A percentile compares a stretch with the other conserved stretches of the same genome.
phyloP scores from a whole-genome alignment of 1,140 invertebrate species.

The Goniozus legneri region DNA sequence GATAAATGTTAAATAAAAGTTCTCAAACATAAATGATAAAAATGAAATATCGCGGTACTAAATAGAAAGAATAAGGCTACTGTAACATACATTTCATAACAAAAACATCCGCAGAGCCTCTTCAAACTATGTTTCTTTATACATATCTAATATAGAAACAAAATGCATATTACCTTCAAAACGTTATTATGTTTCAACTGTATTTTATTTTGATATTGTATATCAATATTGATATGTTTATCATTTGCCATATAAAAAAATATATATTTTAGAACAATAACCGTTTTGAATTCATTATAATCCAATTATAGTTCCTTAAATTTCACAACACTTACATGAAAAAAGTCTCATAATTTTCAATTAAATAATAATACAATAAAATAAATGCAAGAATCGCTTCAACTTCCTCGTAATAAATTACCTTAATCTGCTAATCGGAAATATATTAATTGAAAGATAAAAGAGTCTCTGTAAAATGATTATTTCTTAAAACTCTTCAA shows the following conservation, averaged over 20 bases:
- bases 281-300: too few relatives aligned
- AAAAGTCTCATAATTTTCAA: slow-evolving; percentile 18
- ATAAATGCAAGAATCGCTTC: slow-evolving; percentile 8
- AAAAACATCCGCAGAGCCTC: slow-evolving; percentile 1
- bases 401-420: slow-evolving; percentile 1
- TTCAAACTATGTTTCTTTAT: not conserved
- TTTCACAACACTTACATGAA: too few relatives aligned
- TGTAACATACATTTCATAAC: not conserved
- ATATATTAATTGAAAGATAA: slow-evolving; percentile 35
- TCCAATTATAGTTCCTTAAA: too few relatives aligned
- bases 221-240: slow-evolving; percentile 14
- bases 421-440: slow-evolving; percentile 2
- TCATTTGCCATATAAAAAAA: slow-evolving; percentile 12
- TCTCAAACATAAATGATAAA: too few relatives aligned
- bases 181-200: slow-evolving; percentile 20
- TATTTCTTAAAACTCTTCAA: slow-evolving; percentile 91
- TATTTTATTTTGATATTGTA: slow-evolving; percentile 25
- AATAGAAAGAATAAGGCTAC: not conserved
- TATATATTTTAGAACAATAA: slow-evolving; percentile 16
- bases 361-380: slow-evolving; percentile 9
- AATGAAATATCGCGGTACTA: too few relatives aligned
- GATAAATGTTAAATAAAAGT: too few relatives aligned
- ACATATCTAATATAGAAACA: slow-evolving; percentile 4
- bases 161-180: slow-evolving; percentile 7
- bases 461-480: too few relatives aligned